A percentile compares a stretch with the other conserved stretches of the same genome.
phyloP scores from a whole-genome alignment of 2,113 vertebrate species.

The Lynx canadensis region DNA sequence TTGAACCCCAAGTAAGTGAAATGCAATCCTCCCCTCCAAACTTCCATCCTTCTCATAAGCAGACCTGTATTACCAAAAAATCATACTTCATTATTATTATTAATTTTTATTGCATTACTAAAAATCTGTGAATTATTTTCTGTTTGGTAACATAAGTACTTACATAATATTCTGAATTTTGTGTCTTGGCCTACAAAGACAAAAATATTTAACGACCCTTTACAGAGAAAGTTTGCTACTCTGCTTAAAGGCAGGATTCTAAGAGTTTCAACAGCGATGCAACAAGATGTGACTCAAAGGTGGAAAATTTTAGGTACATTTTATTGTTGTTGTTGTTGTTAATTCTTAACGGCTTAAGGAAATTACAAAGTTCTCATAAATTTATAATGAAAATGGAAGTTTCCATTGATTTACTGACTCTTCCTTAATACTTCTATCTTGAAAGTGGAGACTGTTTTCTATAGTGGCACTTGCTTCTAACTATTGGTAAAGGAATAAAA shows the following conservation, averaged over 20 bases:
- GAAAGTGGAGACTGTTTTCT: not conserved
- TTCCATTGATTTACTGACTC: not conserved
- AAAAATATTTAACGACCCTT: not conserved
- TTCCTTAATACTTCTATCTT: not conserved
- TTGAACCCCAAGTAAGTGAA: not conserved
- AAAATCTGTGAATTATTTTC: not conserved
- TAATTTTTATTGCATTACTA: not conserved
- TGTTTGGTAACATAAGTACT: not conserved
- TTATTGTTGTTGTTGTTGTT: not conserved
- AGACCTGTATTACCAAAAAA: not conserved
- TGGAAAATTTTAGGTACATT: not conserved
- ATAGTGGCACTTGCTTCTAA: not conserved
- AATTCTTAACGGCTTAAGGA: not conserved
- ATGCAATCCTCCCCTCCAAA: not conserved
- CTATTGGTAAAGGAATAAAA: not conserved
- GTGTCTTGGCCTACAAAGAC: not conserved
- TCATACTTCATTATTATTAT: not conserved
- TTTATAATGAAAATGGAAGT: not conserved
- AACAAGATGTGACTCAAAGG: not conserved
- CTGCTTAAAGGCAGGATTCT: not conserved
- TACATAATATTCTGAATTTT: not conserved
- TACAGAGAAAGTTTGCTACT: not conserved
- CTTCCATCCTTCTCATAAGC: not conserved
- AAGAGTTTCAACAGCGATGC: not conserved
- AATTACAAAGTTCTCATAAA: not conserved